Evolutionary conservation across 2,113 vertebrate species (phyloP), one percentile per base, ranked within the genome.

Genomic region (Protomyctophum bolini): DNA sequence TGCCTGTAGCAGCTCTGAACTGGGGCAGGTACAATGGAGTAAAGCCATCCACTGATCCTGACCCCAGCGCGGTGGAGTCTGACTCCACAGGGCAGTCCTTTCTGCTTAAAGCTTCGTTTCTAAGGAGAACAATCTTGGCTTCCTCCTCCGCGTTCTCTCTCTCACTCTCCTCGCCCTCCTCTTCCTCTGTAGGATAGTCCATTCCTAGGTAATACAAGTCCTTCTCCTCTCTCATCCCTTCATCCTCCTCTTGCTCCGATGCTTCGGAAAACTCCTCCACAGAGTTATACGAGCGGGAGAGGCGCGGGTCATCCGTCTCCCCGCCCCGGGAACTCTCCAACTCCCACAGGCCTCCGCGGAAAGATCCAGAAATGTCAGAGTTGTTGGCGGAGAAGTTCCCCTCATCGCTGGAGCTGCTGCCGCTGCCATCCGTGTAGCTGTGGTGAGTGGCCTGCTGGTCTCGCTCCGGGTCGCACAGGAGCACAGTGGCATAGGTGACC

Each of bases 21-120:
- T 99, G 98, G 0, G 98, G 96, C 87, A 97, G 58, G 2, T 99
- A 99, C 0, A 95, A 88, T 2, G 90, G 76, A 58, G 92, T 81
- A 0, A 79, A 73, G 74, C 70, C 88, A 49, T 0, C 66, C 0
- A 46, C 67, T 10, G 63, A 63, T 66, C 4, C 77, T 50, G 84
- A 79, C 80, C 9, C 79, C 86, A 41, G 84, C 80, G 66, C 87
- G 10, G 12, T 63, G 54, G 68, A 86, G 2, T 68, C 59, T 0
- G 63, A 86, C 72, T 91, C 94, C 11, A 52, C 56, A 58, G 77
- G 58, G 81, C 85, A 4, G 90, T 66, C 58, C 68, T 76, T 7
- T 29, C 51, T 72, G 69, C 75, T 0, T 1, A 76, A 69, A 62
- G 50, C 81, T 0, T 48, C 50, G 0, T 84, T 90, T 67, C 83